phyloP scores from a whole-genome alignment of 37 sponge, comb jelly and placozoan species.

The Halisarca cf. caerulea region DNA sequence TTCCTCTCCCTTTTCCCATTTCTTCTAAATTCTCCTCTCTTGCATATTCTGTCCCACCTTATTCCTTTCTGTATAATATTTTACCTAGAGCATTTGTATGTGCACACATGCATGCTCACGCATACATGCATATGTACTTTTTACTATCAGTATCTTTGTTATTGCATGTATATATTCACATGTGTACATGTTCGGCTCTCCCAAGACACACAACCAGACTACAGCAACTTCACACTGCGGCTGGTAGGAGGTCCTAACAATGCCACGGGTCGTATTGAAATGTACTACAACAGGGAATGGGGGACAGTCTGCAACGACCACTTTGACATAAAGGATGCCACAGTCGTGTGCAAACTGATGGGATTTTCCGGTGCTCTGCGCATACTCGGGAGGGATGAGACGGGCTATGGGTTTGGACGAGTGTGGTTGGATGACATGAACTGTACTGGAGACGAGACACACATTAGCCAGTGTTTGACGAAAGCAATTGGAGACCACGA shows the following conservation, averaged over 20 bases:
- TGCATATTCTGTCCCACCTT: no score
- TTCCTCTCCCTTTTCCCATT: not conserved
- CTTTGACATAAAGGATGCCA: conserved; percentile 19
- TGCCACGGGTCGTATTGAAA: conserved; percentile 57
- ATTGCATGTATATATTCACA: not conserved
- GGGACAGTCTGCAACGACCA: conserved; percentile 56
- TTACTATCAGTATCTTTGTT: not conserved
- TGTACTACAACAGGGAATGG: conserved; percentile 65
- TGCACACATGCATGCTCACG: no score
- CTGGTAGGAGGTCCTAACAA: conserved; percentile 17
- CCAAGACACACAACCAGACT: no score
- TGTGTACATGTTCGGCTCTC: not conserved
- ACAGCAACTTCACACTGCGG: not conserved
- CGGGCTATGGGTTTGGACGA: not conserved
- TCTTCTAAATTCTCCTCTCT: not conserved
- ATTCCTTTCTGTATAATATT: no score
- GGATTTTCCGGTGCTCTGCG: conserved; percentile 5
- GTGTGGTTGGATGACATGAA: conserved; percentile 10
- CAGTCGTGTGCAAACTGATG: conserved; percentile 33
- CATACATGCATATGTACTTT: not conserved
- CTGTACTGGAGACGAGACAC: conserved; percentile 3
- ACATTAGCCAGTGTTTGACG: not conserved
- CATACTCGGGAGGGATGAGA: not conserved
- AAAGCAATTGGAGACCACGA: not conserved
- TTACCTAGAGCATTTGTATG: no score